Evolutionary conservation across 2,113 vertebrate species (phyloP).

Genomic region (Tetrao urogallus): DNA sequence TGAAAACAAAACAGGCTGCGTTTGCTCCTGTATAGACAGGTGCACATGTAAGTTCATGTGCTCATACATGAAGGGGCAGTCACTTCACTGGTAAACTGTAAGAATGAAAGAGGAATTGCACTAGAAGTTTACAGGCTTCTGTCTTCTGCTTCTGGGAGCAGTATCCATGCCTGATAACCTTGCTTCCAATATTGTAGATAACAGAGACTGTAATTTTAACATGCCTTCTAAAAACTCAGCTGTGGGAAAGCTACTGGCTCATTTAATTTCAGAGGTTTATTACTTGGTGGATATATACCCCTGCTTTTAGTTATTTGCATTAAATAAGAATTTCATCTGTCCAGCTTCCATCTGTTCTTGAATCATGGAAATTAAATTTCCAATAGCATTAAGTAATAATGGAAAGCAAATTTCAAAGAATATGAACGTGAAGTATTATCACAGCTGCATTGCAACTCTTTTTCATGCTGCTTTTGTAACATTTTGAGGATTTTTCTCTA

Average conservation of each 20-base stretch:
- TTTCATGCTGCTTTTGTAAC: neutral
- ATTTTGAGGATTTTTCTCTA: neutral
- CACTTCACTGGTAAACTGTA: neutral
- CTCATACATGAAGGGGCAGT: neutral
- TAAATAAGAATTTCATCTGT: neutral
- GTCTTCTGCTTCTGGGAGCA: neutral
- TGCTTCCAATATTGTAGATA: neutral
- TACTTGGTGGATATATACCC: neutral
- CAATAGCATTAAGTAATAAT: neutral
- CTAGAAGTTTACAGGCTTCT: neutral
- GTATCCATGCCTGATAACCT: neutral
- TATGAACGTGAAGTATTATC: neutral
- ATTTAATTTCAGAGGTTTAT: neutral
- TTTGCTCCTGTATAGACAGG: neutral
- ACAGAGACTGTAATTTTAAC: neutral
- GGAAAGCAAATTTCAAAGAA: neutral
- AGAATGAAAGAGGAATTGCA: neutral
- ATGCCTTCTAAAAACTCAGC: neutral
- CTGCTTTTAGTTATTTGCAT: neutral
- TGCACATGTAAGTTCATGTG: neutral
- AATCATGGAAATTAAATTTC: neutral
- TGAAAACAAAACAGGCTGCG: neutral
- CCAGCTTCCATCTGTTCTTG: neutral
- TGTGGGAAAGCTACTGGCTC: neutral
- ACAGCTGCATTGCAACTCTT: neutral